phyloP scores from a whole-genome alignment of 2,113 vertebrate genomes.

The Ammodytes dubius region DNA sequence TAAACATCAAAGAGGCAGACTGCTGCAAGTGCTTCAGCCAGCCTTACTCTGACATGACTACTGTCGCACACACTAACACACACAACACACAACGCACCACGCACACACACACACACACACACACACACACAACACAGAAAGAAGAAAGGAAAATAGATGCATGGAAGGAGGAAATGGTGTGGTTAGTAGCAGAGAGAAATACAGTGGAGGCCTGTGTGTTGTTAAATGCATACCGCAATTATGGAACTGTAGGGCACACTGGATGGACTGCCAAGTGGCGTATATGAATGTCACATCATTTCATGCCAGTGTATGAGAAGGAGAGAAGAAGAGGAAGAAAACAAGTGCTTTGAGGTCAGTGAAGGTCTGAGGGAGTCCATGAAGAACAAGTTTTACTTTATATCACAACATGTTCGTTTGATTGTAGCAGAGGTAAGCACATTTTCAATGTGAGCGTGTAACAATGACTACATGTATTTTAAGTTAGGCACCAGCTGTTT shows the following conservation, averaged over 20 bases:
- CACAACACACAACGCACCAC: no score
- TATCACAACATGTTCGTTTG: not conserved
- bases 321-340: not conserved
- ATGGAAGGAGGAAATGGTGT: constrained; percentile 30
- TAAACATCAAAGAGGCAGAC: constrained; percentile 81
- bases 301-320: constrained; percentile 15
- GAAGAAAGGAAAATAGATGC: constrained; percentile 27
- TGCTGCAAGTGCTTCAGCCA: constrained; percentile 77
- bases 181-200: constrained; percentile 3
- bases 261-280: constrained; percentile 31
- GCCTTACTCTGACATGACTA: constrained; percentile 75
- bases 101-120: not conserved
- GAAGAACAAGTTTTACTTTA: constrained; percentile 9
- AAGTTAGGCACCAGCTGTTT: constrained; percentile 34
- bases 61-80: constrained; percentile 52
- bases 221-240: constrained; percentile 40
- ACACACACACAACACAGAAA: constrained; percentile 6
- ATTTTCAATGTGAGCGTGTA: not conserved
- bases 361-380: constrained; percentile 15
- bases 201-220: constrained; percentile 25
- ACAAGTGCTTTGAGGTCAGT: constrained; percentile 8
- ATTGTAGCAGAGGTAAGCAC: no score
- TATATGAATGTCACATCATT: constrained; percentile 36
- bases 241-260: constrained; percentile 22
- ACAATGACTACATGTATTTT: not conserved